A percentile compares a stretch with the other conserved stretches of the same genome.
Evolutionary conservation across 1,140 invertebrate species (phyloP).

Genomic region (Bombus pascuorum): DNA sequence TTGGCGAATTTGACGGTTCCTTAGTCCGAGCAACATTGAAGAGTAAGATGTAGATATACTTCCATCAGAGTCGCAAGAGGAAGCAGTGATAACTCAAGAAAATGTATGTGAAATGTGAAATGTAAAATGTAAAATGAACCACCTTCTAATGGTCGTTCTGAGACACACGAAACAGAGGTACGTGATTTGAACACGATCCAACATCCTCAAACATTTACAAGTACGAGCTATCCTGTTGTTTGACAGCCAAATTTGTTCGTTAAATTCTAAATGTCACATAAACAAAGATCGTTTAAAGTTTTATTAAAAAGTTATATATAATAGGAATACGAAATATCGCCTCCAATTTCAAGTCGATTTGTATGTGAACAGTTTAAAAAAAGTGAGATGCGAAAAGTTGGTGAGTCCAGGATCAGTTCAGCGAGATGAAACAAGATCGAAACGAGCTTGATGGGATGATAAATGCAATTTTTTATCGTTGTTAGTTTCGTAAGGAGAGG

Average conservation of each 20-base stretch:
- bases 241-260: background rate
- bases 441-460: background rate
- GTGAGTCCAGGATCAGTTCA: no score
- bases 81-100: slow-evolving; percentile 71
- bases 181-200: slow-evolving; percentile 82
- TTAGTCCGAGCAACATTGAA: no score
- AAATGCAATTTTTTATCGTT: background rate
- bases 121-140: slow-evolving; percentile 28
- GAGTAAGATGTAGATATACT: slow-evolving; percentile 69
- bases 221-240: background rate
- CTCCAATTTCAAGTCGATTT: no score
- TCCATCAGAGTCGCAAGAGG: slow-evolving; percentile 75
- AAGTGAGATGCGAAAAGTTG: no score
- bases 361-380: background rate
- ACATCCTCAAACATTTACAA: no score
- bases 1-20: slow-evolving; percentile 77
- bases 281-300: no score
- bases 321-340: background rate
- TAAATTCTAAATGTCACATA: no score
- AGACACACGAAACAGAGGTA: slow-evolving; percentile 92
- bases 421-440: background rate
- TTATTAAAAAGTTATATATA: no score
- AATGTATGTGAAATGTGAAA: slow-evolving; percentile 23
- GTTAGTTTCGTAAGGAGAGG: no score
- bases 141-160: slow-evolving; percentile 70